phyloP scores from a whole-genome alignment of 2,888 invertebrate genomes.

The Tanytarsus gracilentus region DNA sequence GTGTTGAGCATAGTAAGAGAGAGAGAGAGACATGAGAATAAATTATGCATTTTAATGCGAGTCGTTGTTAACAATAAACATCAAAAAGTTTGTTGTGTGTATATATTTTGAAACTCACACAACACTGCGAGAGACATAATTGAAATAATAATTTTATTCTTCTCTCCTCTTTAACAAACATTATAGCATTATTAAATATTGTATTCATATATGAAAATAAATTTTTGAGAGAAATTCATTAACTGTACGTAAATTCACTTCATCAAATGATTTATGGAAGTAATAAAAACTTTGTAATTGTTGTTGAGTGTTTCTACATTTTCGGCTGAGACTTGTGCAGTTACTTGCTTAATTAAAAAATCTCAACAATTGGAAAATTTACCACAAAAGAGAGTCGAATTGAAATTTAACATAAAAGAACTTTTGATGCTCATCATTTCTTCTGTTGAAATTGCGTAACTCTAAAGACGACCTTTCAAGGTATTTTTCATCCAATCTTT shows the following conservation, averaged over 20 bases:
- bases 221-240: no score
- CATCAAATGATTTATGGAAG: no score
- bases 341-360: neutral
- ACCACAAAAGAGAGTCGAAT: no score
- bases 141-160: constrained; percentile 16
- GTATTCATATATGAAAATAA: no score
- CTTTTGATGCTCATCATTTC: constrained; percentile 7
- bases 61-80: neutral
- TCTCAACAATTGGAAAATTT: neutral
- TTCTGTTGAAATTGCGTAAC: constrained; percentile 4
- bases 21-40: neutral
- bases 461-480: constrained; percentile 26
- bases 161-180: constrained; percentile 1
- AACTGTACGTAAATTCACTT: no score
- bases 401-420: no score
- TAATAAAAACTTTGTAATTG: no score
- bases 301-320: neutral
- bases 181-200: no score
- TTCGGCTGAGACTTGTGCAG: neutral
- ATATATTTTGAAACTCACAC: no score
- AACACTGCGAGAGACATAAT: no score
- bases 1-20: neutral
- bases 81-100: no score
- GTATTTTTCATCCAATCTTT: constrained; percentile 3
- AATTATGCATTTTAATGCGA: constrained; percentile 17